Base-by-base conservation (phyloP, 1,140 invertebrate species). In the Batillaria attramentaria region DNA sequence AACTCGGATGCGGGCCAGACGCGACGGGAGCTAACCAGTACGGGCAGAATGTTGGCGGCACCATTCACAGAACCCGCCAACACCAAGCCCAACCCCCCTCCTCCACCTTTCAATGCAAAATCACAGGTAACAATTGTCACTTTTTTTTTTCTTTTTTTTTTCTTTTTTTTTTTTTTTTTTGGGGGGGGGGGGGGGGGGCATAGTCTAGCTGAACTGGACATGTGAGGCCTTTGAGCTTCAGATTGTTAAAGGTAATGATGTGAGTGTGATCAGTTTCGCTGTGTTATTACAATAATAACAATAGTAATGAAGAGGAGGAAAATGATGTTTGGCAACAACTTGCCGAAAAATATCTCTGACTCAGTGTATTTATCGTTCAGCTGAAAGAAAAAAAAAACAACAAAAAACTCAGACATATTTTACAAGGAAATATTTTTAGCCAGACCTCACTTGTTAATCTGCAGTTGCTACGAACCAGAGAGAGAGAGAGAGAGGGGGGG, bases 31-130 rank as follows among this genome's bases (percentile, higher is more conserved):
- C 31, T 68, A 35, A 85, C 82, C 57, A 82, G 81, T 43, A 83
- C 82, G 20, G 84, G 82, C 3, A 28, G 54, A 13, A 83, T 82
- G 84, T 43, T 84, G 60, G 37, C 54, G 2, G 81, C 80, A 28
- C 82, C 81, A 18, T 82, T 84, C 62, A 50, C 5, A 41, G 43
- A 41, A 13, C 41, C 72, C 33, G 50, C 46, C 37, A 5, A 76
- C 50, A 65, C 24, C 18, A 68, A 54, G 62, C 80, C 81, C n/a
- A 42, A 57, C 0, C 81, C 80, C 16, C 84, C 81, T 62, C 81
- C 84, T 35, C 65, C 74, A 18, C 68, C 79, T 33, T 83, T 81
- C 65, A 66, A 77, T 20, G 42, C 62, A 16, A 81, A 79, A 72
- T 79, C 72, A 18, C 78, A 81, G 50, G 80, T 82, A 35, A 8